A percentile compares a stretch with the other conserved stretches of the same genome.
phyloP scores from a whole-genome alignment of 2,113 vertebrate genomes.

The Sinocyclocheilus anophthalmus region DNA sequence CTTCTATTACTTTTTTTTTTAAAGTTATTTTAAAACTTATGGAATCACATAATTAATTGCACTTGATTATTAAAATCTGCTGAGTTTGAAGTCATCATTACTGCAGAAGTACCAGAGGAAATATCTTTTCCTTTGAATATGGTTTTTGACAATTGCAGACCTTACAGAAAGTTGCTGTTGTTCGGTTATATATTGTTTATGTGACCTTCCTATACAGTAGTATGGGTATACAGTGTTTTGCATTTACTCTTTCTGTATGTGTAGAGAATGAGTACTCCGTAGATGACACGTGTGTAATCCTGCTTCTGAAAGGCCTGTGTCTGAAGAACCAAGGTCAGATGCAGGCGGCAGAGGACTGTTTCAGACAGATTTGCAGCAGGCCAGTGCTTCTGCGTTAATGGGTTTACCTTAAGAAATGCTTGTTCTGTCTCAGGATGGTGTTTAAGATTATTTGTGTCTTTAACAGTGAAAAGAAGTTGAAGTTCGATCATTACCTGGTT shows the following conservation, averaged over 20 bases:
- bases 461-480: constrained; percentile 79
- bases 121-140: not conserved
- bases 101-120: no score
- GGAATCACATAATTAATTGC: no score
- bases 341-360: constrained; percentile 74
- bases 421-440: not conserved
- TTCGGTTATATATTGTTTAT: not conserved
- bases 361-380: constrained; percentile 72
- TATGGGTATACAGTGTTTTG: not conserved
- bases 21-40: no score
- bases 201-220: not conserved
- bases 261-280: constrained; percentile 71
- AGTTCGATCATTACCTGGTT: constrained; percentile 78
- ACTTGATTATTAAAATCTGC: no score
- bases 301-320: constrained; percentile 79
- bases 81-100: no score
- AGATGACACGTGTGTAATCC: constrained; percentile 75
- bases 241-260: constrained; percentile 1
- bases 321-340: constrained; percentile 75
- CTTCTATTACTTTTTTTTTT: no score
- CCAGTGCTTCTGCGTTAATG: constrained; percentile 45
- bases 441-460: constrained; percentile 44
- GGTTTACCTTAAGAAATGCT: not conserved
- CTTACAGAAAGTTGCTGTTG: not conserved
- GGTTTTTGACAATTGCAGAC: not conserved